Evolutionary conservation across 2,888 invertebrate genomes (phyloP).

Genomic region (Deilephila porcellus): DNA sequence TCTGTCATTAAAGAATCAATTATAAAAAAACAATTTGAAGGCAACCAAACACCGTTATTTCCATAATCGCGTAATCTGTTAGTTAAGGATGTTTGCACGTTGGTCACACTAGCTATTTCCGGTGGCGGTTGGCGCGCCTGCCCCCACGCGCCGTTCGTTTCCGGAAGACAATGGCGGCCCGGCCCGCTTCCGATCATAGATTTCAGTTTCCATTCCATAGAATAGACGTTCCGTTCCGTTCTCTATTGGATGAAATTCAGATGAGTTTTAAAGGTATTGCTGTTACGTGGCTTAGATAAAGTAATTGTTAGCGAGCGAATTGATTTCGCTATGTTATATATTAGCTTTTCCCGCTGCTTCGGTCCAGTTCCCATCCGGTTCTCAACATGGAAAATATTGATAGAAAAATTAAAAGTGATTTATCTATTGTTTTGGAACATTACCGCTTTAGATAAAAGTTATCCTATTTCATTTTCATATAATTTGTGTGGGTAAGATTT

Average conservation of each 20-base stretch:
- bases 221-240: not conserved
- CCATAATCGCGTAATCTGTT: slow-evolving; percentile 37
- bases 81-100: slow-evolving; percentile 43
- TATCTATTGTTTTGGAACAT: no score
- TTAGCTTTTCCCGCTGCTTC: not conserved
- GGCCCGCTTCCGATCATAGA: slow-evolving; percentile 72
- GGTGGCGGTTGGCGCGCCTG: slow-evolving; percentile 55
- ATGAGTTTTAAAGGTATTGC: slow-evolving; percentile 13
- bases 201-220: slow-evolving; percentile 55
- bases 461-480: no score
- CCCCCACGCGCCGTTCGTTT: slow-evolving; percentile 73
- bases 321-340: not conserved
- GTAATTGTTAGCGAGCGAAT: slow-evolving; percentile 4
- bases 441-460: no score
- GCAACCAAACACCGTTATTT: slow-evolving; percentile 30
- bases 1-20: no score
- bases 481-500: no score
- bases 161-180: slow-evolving; percentile 79
- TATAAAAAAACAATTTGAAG: not conserved
- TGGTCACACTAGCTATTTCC: slow-evolving; percentile 74
- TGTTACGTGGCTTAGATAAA: slow-evolving; percentile 2
- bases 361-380: no score
- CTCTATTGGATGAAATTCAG: slow-evolving; percentile 4
- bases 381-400: no score
- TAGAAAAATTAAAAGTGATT: no score